phyloP scores from a whole-genome alignment of 2,797 vertebrate genomes.

The Neoniphon sammara region DNA sequence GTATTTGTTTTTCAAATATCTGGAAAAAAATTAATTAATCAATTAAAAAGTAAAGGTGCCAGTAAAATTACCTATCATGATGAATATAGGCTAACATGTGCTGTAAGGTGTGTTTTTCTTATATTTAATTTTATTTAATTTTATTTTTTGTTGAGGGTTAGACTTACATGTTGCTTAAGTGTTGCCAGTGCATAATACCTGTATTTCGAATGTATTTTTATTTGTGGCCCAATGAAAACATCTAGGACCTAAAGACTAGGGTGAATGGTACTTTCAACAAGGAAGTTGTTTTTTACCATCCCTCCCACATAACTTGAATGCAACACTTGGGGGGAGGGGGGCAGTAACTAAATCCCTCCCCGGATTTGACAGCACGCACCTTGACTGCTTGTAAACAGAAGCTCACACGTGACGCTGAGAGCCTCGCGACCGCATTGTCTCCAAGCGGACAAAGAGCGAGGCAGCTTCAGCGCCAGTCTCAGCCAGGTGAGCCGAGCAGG shows the following conservation, averaged over 20 bases:
- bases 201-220: background rate
- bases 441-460: slow-evolving; percentile 63
- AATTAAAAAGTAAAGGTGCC: too few species aligned
- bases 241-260: too few species aligned
- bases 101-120: too few species aligned
- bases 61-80: too few species aligned
- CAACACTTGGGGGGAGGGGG: slow-evolving; percentile 15
- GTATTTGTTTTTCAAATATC: too few species aligned
- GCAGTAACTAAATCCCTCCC: slow-evolving; percentile 65
- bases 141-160: too few species aligned
- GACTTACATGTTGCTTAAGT: too few species aligned
- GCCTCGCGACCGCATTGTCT: slow-evolving; percentile 76
- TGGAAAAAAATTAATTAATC: too few species aligned
- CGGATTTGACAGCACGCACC: slow-evolving; percentile 74
- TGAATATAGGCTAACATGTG: too few species aligned
- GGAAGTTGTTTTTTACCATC: background rate
- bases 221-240: too few species aligned
- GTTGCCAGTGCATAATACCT: too few species aligned
- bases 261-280: background rate
- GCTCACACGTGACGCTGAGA: slow-evolving; percentile 84
- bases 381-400: slow-evolving; percentile 91
- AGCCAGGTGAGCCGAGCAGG: slow-evolving; percentile 59
- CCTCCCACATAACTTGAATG: background rate
- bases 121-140: too few species aligned
- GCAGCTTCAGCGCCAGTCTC: slow-evolving; percentile 17